Percentiles rank a stretch among this genome's conserved stretches.
These are phyloP conservation scores for Sterrhoptilus dennistouni DNA, from an alignment of 2,113 vertebrate species.

Conservation along the genomic window DNA sequence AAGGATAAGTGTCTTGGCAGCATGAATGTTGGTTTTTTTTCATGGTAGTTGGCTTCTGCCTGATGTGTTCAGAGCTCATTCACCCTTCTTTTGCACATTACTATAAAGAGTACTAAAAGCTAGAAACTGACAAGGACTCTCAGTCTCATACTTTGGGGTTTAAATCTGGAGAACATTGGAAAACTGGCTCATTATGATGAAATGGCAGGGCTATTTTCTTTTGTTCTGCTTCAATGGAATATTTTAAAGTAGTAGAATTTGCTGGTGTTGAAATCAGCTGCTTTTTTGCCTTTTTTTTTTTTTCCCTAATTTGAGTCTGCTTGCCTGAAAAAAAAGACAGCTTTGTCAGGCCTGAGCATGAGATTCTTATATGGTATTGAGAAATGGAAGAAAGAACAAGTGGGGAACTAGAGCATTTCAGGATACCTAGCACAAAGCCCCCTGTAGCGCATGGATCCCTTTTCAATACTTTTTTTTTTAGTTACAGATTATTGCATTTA, in stretches of 20 bases:
- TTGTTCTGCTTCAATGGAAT: neutral
- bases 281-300: too few relatives aligned
- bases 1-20: neutral
- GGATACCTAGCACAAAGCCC: neutral
- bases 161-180: accelerated
- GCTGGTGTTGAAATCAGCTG: neutral
- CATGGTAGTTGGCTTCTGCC: neutral
- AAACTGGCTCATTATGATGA: neutral
- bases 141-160: neutral
- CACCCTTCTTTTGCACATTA: neutral
- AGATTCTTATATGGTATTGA: neutral
- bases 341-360: neutral
- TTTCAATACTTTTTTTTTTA: neutral
- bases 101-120: neutral
- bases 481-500: neutral
- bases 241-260: neutral
- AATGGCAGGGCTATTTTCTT: neutral
- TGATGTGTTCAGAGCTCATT: neutral
- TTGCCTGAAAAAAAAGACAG: neutral
- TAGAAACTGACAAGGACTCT: neutral
- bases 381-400: neutral
- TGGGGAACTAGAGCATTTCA: neutral
- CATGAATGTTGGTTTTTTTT: neutral
- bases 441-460: neutral
- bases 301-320: neutral